phyloP scores from a whole-genome alignment of 1,140 invertebrate species.

The Babylonia areolata region DNA sequence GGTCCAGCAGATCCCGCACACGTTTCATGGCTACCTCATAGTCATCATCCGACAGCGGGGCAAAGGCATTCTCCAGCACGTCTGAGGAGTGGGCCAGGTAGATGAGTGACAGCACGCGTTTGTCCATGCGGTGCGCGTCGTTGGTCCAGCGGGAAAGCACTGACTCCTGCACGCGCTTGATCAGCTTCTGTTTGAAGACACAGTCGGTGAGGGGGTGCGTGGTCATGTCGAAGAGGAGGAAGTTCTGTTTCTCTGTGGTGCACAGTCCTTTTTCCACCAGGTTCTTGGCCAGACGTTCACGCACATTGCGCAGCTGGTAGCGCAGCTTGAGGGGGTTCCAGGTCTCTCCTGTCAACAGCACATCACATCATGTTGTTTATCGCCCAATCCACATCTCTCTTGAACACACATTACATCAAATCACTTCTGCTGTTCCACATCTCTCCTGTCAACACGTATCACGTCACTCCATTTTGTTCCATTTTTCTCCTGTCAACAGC shows the following conservation, averaged over 20 bases:
- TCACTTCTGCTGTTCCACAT: too few relatives aligned
- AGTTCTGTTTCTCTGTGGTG: conserved; percentile 99
- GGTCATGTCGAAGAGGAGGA: conserved; percentile 99
- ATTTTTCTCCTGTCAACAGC: too few relatives aligned
- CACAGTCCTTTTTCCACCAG: conserved; percentile 99
- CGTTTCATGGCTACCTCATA: conserved; percentile 99
- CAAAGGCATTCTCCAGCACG: conserved; percentile 99
- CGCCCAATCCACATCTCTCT: too few relatives aligned
- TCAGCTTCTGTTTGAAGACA: conserved; percentile 95
- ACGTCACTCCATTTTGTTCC: too few relatives aligned
- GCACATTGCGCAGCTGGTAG: conserved; percentile 98
- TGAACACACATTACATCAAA: too few relatives aligned
- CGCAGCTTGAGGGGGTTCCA: conserved; percentile 99
- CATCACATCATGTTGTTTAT: too few relatives aligned
- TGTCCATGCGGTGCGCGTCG: conserved; percentile 98
- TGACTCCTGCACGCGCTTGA: conserved; percentile 97
- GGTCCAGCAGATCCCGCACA: conserved; percentile 94
- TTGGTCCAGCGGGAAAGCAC: conserved; percentile 97
- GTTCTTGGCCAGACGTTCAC: conserved; percentile 99
- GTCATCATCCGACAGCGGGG: conserved; percentile 97
- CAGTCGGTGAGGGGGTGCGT: conserved; percentile 99
- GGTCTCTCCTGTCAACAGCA: conserved; percentile 90
- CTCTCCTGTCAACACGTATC: too few relatives aligned
- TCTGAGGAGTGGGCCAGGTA: conserved; percentile 98
- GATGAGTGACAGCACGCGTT: conserved; percentile 92